Conservation (phyloP, 2,888 invertebrate species). For the Agonopterix alstromeriana region DNA sequence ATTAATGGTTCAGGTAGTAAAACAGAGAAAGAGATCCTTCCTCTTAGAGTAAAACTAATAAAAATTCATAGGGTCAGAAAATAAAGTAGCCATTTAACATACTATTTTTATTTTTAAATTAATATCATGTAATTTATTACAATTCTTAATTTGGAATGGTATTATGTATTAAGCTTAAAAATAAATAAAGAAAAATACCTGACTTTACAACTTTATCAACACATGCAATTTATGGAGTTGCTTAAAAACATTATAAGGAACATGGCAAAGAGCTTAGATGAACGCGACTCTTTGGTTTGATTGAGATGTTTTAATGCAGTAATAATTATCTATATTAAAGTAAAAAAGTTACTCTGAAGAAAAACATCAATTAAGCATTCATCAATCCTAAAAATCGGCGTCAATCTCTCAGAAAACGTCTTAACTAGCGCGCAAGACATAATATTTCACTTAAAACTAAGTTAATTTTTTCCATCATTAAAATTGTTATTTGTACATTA, state of each 20-base stretch:
- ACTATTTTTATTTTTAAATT: conserved; percentile 63
- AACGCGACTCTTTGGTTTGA: conserved; percentile 68
- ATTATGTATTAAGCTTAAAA: conserved; percentile 69
- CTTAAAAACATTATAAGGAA: conserved; percentile 38
- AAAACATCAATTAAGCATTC: conserved; percentile 29
- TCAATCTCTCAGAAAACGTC: conserved; percentile 23
- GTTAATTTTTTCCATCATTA: conserved; percentile 56
- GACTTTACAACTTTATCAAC: conserved; percentile 35
- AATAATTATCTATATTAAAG: conserved; percentile 28
- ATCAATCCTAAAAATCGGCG: conserved; percentile 30
- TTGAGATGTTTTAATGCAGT: conserved; percentile 36
- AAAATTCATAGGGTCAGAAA: not conserved
- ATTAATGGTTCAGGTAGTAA: no score
- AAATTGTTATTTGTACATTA: conserved; percentile 73
- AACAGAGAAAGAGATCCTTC: no score
- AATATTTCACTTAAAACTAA: conserved; percentile 47
- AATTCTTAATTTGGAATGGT: conserved; percentile 74
- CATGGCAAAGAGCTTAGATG: conserved; percentile 63
- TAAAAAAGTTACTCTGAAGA: conserved; percentile 24
- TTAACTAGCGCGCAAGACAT: conserved; percentile 20
- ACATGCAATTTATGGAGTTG: conserved; percentile 44
- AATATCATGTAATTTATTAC: conserved; percentile 42
- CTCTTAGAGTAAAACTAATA: not conserved
- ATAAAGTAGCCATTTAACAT: conserved; percentile 32
- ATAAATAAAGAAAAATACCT: conserved; percentile 57